These are phyloP conservation scores for Phrynocephalus guinanensis DNA, from an alignment of 2,797 vertebrate genomes.

Conservation along the genomic window DNA sequence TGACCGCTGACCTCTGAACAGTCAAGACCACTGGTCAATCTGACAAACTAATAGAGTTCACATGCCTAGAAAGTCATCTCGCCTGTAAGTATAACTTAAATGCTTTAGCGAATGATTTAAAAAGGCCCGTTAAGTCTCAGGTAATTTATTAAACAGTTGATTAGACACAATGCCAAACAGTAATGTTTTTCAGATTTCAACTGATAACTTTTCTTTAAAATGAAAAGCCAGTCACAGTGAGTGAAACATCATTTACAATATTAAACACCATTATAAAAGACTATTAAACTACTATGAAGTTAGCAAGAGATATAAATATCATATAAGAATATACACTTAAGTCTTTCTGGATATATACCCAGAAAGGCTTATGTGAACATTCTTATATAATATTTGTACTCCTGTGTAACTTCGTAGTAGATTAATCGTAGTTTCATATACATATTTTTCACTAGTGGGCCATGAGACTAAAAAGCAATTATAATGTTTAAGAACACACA, in stretches of 20 bases:
- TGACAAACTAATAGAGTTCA: slow-evolving; percentile 85
- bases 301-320: slow-evolving; percentile 22
- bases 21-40: slow-evolving; percentile 88
- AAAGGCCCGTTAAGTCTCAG: slow-evolving; percentile 70
- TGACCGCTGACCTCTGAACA: slow-evolving; percentile 93
- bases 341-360: slow-evolving; percentile 30
- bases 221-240: slow-evolving; percentile 13
- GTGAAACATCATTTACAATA: not conserved
- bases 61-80: slow-evolving; percentile 83
- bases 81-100: slow-evolving; percentile 81
- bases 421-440: no score
- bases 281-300: slow-evolving; percentile 37
- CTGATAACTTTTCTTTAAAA: slow-evolving; percentile 52
- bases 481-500: slow-evolving; percentile 39
- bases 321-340: slow-evolving; percentile 24
- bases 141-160: slow-evolving; percentile 73
- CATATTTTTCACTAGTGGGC: slow-evolving; percentile 44
- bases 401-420: no score
- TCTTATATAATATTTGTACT: no score
- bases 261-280: slow-evolving; percentile 27
- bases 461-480: slow-evolving; percentile 33
- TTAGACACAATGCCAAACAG: slow-evolving; percentile 61
- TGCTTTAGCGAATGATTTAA: slow-evolving; percentile 63
- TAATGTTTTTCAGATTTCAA: slow-evolving; percentile 60
- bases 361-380: no score